A percentile compares a stretch with the other conserved stretches of the same genome.
These are phyloP conservation scores for Morone saxatilis DNA, from an alignment of 2,113 vertebrate species.

Conservation along the genomic window DNA sequence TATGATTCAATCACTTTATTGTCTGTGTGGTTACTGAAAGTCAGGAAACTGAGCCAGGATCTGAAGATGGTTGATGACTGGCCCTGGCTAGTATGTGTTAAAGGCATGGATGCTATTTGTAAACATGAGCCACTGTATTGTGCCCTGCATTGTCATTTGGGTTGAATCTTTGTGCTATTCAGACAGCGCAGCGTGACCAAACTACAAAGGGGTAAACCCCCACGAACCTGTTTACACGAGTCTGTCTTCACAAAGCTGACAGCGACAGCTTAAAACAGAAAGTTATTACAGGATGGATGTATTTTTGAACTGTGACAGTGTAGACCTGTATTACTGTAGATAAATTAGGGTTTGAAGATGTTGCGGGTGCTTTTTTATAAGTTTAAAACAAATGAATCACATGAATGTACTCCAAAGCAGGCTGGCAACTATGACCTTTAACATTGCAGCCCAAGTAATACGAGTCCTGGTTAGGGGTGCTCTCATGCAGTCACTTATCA, in stretches of 20 bases:
- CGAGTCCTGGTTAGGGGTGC: too few relatives aligned
- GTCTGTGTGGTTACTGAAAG: not conserved
- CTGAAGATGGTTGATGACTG: conserved; percentile 47
- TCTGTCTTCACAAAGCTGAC: conserved; percentile 69
- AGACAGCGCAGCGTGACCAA: conserved; percentile 69
- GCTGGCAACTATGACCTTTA: not conserved
- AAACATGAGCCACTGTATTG: conserved; percentile 75
- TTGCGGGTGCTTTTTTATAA: not conserved
- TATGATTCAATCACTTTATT: not conserved
- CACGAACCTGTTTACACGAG: conserved; percentile 75
- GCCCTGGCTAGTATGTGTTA: conserved; percentile 49
- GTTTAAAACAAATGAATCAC: not conserved
- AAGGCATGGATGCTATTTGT: conserved; percentile 71
- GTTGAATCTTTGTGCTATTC: conserved; percentile 77
- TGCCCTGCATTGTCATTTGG: conserved; percentile 74
- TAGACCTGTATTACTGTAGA: not conserved
- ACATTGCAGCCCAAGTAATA: not conserved
- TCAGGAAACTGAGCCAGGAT: conserved; percentile 15
- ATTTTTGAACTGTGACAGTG: not conserved
- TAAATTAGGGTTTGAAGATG: not conserved
- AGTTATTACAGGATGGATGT: not conserved
- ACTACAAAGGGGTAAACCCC: conserved; percentile 70
- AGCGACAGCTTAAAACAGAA: conserved; percentile 47
- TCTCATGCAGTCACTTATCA: too few relatives aligned
- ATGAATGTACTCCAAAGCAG: not conserved